Evolutionary conservation across 2,113 vertebrate species (phyloP).

Genomic region (Caloenas nicobarica): DNA sequence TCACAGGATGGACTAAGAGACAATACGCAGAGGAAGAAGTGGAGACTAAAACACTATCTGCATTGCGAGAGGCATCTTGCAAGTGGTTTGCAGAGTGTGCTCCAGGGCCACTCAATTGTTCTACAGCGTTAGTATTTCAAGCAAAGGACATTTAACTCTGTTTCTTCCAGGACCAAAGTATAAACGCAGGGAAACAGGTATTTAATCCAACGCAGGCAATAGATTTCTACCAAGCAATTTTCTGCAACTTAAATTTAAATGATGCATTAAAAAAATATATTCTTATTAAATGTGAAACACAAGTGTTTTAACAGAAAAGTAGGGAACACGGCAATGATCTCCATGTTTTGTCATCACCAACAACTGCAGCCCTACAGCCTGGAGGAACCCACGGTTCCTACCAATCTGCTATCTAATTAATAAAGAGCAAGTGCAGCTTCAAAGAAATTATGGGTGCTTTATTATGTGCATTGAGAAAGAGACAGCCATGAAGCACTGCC

Average conservation of each 20-base stretch:
- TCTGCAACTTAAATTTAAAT: background rate
- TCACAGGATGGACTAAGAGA: background rate
- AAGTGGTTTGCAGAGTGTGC: background rate
- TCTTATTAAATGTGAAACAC: background rate
- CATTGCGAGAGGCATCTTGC: background rate
- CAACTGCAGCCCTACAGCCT: background rate
- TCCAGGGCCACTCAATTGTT: background rate
- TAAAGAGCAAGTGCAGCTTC: background rate
- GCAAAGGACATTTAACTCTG: background rate
- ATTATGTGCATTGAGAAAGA: conserved; percentile 28
- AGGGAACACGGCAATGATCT: background rate
- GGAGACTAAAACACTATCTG: background rate
- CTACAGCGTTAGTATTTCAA: background rate
- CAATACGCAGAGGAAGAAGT: background rate
- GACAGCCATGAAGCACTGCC: conserved; percentile 12
- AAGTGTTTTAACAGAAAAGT: background rate
- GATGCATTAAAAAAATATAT: background rate
- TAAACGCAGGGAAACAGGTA: background rate
- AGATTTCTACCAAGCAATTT: background rate
- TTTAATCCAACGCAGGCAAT: background rate
- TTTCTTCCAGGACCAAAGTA: background rate
- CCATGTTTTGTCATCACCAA: background rate
- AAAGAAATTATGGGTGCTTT: conserved; percentile 9
- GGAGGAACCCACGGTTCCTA: background rate
- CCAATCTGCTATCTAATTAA: background rate